Conservation (phyloP, 2,888 invertebrate species). For the Epirrhoe tristata region DNA sequence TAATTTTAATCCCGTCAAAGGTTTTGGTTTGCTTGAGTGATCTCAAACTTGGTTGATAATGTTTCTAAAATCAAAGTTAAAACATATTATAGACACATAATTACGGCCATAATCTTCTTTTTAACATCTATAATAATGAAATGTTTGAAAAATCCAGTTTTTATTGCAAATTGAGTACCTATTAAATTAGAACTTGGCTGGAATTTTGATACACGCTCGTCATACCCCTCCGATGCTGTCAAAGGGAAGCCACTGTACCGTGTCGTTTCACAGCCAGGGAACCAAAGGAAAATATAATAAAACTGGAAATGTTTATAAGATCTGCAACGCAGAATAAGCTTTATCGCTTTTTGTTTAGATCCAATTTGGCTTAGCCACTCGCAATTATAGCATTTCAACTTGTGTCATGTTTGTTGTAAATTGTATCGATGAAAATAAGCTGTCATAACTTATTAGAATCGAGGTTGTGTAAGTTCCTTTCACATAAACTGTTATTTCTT, state of each 20-base stretch:
- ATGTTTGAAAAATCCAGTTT: constrained; percentile 17
- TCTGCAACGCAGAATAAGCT: constrained; percentile 3
- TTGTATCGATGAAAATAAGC: background rate
- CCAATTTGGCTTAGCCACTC: background rate
- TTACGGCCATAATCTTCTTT: no score
- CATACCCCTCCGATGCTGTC: constrained; percentile 38
- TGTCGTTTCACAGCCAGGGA: constrained; percentile 28
- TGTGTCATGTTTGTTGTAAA: background rate
- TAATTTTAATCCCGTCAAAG: no score
- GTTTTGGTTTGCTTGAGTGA: no score
- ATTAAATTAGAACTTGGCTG: constrained; percentile 27
- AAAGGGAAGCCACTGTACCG: constrained; percentile 43
- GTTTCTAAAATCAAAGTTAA: no score
- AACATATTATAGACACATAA: no score
- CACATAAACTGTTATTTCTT: background rate
- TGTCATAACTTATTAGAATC: background rate
- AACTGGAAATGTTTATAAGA: background rate
- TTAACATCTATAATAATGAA: constrained; percentile 7
- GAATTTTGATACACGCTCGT: constrained; percentile 32
- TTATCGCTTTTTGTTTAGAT: background rate
- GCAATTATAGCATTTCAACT: background rate
- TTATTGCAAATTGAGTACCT: constrained; percentile 29
- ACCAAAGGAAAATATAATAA: constrained; percentile 21
- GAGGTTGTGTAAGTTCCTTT: background rate
- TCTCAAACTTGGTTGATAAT: no score